Base-by-base conservation (phyloP, 2,797 vertebrate species). In the Loris lydekkerianus region DNA sequence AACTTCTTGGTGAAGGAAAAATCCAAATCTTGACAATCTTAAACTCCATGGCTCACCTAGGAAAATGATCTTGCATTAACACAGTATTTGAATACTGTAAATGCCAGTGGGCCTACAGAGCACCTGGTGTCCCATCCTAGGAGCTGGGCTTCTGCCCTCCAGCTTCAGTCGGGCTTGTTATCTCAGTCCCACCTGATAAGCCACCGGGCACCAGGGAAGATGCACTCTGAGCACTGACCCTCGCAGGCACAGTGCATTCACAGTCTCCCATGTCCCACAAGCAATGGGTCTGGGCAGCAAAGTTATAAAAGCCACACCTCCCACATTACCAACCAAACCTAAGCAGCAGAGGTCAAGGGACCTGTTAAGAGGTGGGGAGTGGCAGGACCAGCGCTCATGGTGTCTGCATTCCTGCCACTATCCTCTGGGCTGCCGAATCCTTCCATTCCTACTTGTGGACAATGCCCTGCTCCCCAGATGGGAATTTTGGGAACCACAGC, bases 241-340 rank as follows among this genome's bases (percentile, higher is more conserved):
- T 7, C 0, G 0, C 4, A 17, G 1, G 34, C 7, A 10, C 1
- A 3, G 27, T 5, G 2, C 0, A 0, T 2, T 9, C 27, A 27
- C 34, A n/a, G 7, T 17, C 58, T 65, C 17, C 3, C 0, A 10
- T 10, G 46, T 23, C 11, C 73, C 37, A 5, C 4, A 18, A 31
- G 49, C 1, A 27, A 58, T 34, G 46, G 40, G 67, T 25, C 60
- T 31, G 73, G 72, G 31, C 7, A 11, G 27, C 53, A 34, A 40
- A 31, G 80, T 34, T 13, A 27, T 0, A 4, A 17, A 43, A 58
- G 31, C 0, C 0, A 10, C 0, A 0, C 56, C 8, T 29, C 23
- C 80, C 11, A 58, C 0, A 7, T 20, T 67, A 67, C 31, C 7
- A 67, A 67, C 65, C 1, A 23, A 87, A 67, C n/a, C 60, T 7